phyloP scores from a whole-genome alignment of 2,113 vertebrate species.

The Conger conger region DNA sequence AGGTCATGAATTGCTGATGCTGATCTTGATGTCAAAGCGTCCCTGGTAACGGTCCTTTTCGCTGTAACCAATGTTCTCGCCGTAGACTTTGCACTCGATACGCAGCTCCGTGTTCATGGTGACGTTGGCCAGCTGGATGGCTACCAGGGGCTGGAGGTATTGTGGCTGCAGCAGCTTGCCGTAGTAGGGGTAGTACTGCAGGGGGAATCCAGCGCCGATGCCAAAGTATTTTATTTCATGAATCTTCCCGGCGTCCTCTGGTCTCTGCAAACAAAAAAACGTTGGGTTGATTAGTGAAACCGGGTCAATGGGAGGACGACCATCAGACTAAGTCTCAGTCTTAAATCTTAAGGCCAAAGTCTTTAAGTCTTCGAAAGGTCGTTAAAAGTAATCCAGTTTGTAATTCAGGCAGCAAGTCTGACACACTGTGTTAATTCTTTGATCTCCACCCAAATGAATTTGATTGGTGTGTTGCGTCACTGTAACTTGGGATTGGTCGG shows the following conservation, averaged over 20 bases:
- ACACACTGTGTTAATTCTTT: background rate
- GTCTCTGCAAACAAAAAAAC: conserved; percentile 64
- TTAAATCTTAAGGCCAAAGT: too few species aligned
- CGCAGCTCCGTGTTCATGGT: conserved; percentile 75
- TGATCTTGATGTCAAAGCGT: conserved; percentile 90
- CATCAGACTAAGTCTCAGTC: too few species aligned
- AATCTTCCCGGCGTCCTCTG: conserved; percentile 80
- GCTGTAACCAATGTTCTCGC: conserved; percentile 86
- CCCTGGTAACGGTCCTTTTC: conserved; percentile 97
- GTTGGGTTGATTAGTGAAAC: background rate
- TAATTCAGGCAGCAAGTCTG: background rate
- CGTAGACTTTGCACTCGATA: conserved; percentile 87
- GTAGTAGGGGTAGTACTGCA: conserved; percentile 97
- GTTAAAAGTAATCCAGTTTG: background rate
- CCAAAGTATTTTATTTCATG: conserved; percentile 80
- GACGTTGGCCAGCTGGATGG: conserved; percentile 89
- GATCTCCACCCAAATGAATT: background rate
- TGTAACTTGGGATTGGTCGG: too few species aligned
- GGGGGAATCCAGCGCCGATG: conserved; percentile 80
- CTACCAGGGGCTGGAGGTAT: conserved; percentile 94
- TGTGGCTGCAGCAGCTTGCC: conserved; percentile 83
- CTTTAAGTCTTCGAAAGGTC: too few species aligned
- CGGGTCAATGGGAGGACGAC: background rate
- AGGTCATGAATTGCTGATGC: conserved; percentile 63
- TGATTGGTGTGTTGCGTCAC: background rate